Conservation (phyloP, 1,140 invertebrate species). For the Calliopsis andreniformis region DNA sequence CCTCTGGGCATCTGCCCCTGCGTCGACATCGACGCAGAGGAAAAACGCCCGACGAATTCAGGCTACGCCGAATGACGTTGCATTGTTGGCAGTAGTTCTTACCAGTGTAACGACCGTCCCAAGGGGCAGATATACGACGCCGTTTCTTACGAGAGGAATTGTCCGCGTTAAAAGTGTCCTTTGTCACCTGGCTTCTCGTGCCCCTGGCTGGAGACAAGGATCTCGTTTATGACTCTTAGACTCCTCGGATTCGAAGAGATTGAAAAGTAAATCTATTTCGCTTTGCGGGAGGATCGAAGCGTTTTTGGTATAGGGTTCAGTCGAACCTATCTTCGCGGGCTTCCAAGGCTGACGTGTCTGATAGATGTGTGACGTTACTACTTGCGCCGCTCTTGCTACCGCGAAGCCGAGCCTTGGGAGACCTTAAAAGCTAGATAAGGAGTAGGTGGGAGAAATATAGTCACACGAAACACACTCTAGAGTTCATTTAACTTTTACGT, state of each 20-base stretch:
- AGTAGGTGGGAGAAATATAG: too few species aligned
- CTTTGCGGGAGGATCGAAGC: background rate
- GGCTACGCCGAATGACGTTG: slow-evolving; percentile 26
- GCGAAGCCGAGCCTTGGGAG: too few species aligned
- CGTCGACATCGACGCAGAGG: slow-evolving; percentile 14
- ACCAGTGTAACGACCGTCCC: slow-evolving; percentile 46
- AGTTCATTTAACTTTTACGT: too few species aligned
- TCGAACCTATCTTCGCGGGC: too few species aligned
- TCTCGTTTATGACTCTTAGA: slow-evolving; percentile 22
- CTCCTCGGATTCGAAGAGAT: background rate
- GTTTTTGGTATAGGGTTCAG: too few species aligned
- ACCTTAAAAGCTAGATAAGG: too few species aligned
- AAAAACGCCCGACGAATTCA: slow-evolving; percentile 29
- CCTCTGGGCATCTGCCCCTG: background rate
- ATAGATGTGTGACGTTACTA: too few species aligned
- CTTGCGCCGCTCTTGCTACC: too few species aligned
- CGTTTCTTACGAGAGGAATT: slow-evolving; percentile 24
- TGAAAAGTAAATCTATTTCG: background rate
- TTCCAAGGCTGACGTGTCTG: too few species aligned
- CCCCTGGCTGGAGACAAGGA: background rate
- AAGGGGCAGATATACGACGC: slow-evolving; percentile 33
- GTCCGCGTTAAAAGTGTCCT: slow-evolving; percentile 44
- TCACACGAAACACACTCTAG: too few species aligned
- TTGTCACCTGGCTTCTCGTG: slow-evolving; percentile 29
- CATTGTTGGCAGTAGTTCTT: slow-evolving; percentile 39